A percentile compares a stretch with the other conserved stretches of the same genome.
phyloP scores from a whole-genome alignment of 2,797 vertebrate species.

The Cynodonichthys magdalenae region DNA sequence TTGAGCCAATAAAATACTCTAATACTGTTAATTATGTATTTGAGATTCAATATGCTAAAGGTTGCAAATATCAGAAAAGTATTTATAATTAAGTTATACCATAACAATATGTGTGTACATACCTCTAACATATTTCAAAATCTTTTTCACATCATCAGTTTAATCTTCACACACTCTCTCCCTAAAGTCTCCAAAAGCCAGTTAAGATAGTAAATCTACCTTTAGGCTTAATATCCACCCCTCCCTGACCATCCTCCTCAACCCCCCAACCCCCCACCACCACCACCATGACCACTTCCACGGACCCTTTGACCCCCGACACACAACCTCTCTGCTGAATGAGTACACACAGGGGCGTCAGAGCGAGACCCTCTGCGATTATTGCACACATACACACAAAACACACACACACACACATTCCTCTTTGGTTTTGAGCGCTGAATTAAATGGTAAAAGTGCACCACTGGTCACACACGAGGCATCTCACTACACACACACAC shows the following conservation, averaged over 20 bases:
- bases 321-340: conserved; percentile 84
- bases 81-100: neutral
- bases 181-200: conserved; percentile 71
- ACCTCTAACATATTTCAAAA: neutral
- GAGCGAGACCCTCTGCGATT: conserved; percentile 73
- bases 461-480: conserved; percentile 54
- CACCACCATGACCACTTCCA: conserved; percentile 15
- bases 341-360: conserved; percentile 80
- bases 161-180: conserved; percentile 31
- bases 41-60: too few relatives aligned
- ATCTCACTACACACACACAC: conserved; percentile 24
- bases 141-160: conserved; percentile 6
- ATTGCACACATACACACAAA: conserved; percentile 37
- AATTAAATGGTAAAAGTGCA: conserved; percentile 62
- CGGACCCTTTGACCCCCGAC: conserved; percentile 83
- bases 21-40: too few relatives aligned
- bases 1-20: too few relatives aligned
- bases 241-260: conserved; percentile 22
- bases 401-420: conserved; percentile 38
- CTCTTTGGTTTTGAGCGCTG: conserved; percentile 50
- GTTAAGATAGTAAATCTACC: conserved; percentile 81
- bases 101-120: neutral
- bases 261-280: conserved; percentile 27
- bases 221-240: conserved; percentile 50
- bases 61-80: too few relatives aligned